phyloP scores from a whole-genome alignment of 2,888 invertebrate species.

The Frankliniella fusca region DNA sequence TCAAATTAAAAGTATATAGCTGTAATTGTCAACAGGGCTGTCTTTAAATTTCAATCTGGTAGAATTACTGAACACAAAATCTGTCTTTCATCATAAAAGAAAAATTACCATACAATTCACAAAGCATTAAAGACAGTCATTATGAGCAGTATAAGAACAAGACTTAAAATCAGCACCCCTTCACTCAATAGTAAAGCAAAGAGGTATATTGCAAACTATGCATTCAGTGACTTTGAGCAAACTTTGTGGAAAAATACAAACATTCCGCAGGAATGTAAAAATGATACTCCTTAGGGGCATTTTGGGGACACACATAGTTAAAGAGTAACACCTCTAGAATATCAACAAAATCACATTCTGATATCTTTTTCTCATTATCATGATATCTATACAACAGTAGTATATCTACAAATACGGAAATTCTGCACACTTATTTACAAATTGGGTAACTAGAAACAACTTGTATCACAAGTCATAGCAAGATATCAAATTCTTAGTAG shows the following conservation, averaged over 20 bases:
- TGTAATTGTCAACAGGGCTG: too few species aligned
- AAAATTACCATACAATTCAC: too few species aligned
- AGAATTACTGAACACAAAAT: not conserved
- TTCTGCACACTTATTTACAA: slow-evolving; percentile 9
- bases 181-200: too few species aligned
- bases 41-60: not conserved
- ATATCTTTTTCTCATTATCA: too few species aligned
- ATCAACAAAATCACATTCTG: not conserved
- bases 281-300: not conserved
- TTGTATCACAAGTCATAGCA: slow-evolving; percentile 15
- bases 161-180: too few species aligned
- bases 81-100: too few species aligned
- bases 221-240: slow-evolving; percentile 8
- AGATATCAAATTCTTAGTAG: not conserved
- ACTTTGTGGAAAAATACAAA: slow-evolving; percentile 6
- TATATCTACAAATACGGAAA: not conserved
- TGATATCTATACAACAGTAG: not conserved
- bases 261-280: not conserved
- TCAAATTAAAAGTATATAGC: too few species aligned
- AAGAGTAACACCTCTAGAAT: not conserved
- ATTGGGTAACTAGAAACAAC: slow-evolving; percentile 20
- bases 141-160: too few species aligned
- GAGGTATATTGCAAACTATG: not conserved
- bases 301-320: too few species aligned
- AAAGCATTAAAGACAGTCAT: too few species aligned